Base-by-base conservation (phyloP, 1,140 invertebrate genomes). In the Lepidurus couesii region DNA sequence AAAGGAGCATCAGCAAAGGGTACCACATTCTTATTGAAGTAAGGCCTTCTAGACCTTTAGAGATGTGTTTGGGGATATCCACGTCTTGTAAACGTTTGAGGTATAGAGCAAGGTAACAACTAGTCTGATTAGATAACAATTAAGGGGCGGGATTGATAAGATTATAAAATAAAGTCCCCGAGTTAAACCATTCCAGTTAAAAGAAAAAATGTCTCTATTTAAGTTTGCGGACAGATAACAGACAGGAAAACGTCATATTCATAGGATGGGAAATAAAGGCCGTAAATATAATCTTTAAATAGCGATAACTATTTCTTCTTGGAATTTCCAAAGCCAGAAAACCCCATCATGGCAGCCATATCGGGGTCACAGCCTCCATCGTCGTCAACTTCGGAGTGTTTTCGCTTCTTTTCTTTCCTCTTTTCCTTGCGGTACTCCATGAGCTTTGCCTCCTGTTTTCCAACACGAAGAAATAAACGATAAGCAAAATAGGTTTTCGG, bases 301-400 rank as follows among this genome's bases (percentile, higher is more conserved):
- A 34, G 34, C 34, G 34, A 34, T 34, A 34, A 43, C 44, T 26
- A 16, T 83, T 81, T 86, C 84, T 95, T 96, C 84, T 98, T 98
- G 26, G 93, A 92, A 1, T 92, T 90, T 1, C 95, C 95, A 88
- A 99, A 99, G 1, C 96, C 96, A 13, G 93, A 93, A 85, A 99
- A 99, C 21, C 98, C 97, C 98, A 99, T 99, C 73, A 99, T 91
- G 78, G 94, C 91, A 9, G 95, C 92, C 86, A 99, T 91, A 84
- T 98, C 95, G 42, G 87, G 86, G 81, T 89, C 87, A 13, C 88
- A 84, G 16, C 65, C 77, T 8, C 81, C 82, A 4, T 84, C 76
- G 34, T 90, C 89, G 16, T 92, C 90, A 5, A 89, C 87, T 44
- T 88, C 91, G 77, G 94, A 90, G 16, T 91, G 86, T 86, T 95